A percentile compares a stretch with the other conserved stretches of the same genome.
phyloP scores from a whole-genome alignment of 2,888 invertebrate genomes.

The Synergus gifuensis region DNA sequence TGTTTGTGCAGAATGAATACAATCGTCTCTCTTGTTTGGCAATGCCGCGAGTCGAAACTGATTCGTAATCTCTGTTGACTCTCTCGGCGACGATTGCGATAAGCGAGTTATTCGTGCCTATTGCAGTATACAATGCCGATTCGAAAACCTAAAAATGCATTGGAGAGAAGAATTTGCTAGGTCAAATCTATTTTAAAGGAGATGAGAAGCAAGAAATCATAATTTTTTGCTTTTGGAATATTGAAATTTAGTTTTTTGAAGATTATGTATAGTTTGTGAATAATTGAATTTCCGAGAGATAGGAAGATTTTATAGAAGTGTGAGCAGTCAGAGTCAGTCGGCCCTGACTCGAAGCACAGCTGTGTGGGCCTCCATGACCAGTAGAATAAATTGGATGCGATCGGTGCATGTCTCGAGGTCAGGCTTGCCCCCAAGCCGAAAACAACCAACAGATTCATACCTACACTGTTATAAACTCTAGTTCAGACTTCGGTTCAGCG shows the following conservation, averaged over 20 bases:
- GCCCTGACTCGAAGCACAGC: constrained; percentile 50
- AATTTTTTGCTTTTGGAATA: too few relatives aligned
- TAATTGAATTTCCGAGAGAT: constrained; percentile 43
- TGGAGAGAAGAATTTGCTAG: not conserved
- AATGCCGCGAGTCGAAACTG: constrained; percentile 51
- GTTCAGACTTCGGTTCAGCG: constrained; percentile 39
- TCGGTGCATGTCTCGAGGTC: constrained; percentile 64
- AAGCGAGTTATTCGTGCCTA: constrained; percentile 28
- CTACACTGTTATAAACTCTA: constrained; percentile 48
- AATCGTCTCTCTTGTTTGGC: constrained; percentile 49
- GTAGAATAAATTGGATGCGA: constrained; percentile 62
- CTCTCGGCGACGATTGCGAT: constrained; percentile 44
- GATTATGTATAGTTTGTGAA: not conserved
- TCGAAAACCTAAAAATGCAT: not conserved
- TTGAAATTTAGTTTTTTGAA: not conserved
- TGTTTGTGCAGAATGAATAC: constrained; percentile 27
- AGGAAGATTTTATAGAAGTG: constrained; percentile 32
- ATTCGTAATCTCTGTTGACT: constrained; percentile 60
- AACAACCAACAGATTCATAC: constrained; percentile 56
- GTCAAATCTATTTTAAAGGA: too few relatives aligned
- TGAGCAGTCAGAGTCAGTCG: constrained; percentile 42
- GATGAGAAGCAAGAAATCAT: too few relatives aligned
- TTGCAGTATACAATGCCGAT: not conserved
- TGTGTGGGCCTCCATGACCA: constrained; percentile 53
- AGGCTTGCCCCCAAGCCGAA: constrained; percentile 56